Conservation (phyloP, 2,888 invertebrate genomes). For the Drosophila kambysellisi region DNA sequence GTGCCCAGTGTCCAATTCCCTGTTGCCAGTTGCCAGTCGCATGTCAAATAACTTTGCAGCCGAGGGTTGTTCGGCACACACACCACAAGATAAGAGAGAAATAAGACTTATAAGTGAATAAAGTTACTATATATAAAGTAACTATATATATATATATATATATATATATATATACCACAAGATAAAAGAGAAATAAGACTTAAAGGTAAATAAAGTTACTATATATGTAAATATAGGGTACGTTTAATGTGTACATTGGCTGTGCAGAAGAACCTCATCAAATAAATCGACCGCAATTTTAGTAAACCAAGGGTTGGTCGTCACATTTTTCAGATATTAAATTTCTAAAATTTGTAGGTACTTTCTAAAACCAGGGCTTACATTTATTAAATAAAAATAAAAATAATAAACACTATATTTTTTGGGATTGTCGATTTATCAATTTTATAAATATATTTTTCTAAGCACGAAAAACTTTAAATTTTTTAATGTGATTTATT, state of each 20-base stretch:
- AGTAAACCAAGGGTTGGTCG: neutral
- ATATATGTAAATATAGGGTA: neutral
- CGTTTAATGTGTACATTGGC: neutral
- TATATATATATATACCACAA: too few relatives aligned
- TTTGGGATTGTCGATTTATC: neutral
- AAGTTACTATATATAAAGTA: constrained; percentile 1
- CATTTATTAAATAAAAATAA: neutral
- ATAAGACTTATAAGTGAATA: constrained; percentile 9
- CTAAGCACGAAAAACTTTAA: too few relatives aligned
- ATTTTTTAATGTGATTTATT: too few relatives aligned
- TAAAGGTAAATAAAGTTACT: constrained; percentile 12
- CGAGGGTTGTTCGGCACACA: constrained; percentile 42
- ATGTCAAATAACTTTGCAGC: constrained; percentile 65
- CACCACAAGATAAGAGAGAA: constrained; percentile 9
- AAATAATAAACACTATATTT: too few relatives aligned
- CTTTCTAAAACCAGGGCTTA: neutral
- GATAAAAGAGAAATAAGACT: too few relatives aligned
- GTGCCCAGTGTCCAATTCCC: neutral
- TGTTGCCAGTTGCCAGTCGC: constrained; percentile 43
- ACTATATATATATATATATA: too few relatives aligned
- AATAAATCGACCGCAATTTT: neutral
- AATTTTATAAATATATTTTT: neutral
- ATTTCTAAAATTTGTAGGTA: neutral
- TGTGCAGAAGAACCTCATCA: neutral
- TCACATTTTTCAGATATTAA: neutral